Evolutionary conservation across 2,113 vertebrate species (phyloP).

Genomic region (Pelodiscus sinensis): DNA sequence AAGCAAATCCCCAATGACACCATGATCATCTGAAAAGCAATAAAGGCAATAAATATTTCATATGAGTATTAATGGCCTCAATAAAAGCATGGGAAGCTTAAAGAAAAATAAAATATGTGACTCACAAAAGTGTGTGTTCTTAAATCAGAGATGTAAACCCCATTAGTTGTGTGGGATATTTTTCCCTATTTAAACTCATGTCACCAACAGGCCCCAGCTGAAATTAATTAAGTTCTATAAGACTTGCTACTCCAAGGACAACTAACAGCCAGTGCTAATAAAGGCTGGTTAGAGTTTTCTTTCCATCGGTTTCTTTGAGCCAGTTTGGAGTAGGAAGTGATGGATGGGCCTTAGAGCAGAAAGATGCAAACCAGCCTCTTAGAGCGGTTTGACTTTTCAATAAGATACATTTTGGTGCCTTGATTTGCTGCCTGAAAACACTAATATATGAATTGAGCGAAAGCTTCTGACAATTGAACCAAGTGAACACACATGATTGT

Average conservation of each 20-base stretch:
- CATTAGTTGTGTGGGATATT: not conserved
- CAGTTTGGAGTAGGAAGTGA: not conserved
- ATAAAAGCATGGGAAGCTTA: not conserved
- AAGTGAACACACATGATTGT: not conserved
- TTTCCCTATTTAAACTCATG: not conserved
- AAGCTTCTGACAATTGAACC: not conserved
- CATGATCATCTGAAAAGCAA: constrained; percentile 30
- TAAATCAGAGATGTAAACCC: not conserved
- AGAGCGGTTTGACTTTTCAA: not conserved
- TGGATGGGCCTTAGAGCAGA: not conserved
- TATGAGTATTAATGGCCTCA: not conserved
- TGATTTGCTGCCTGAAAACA: not conserved
- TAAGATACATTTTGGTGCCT: not conserved
- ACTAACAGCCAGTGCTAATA: not conserved
- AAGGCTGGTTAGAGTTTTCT: not conserved
- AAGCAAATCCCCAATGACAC: not conserved
- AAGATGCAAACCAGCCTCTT: not conserved
- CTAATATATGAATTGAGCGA: not conserved
- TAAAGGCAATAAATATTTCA: not conserved
- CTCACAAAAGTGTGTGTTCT: not conserved
- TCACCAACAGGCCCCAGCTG: not conserved
- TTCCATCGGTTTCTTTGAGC: not conserved
- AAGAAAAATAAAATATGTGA: not conserved
- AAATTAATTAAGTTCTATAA: not conserved
- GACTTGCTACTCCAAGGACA: not conserved